Evolutionary conservation across 2,888 invertebrate species (phyloP), one percentile per base, ranked within the genome.

Genomic region (Pristionchus fissidentatus): DNA sequence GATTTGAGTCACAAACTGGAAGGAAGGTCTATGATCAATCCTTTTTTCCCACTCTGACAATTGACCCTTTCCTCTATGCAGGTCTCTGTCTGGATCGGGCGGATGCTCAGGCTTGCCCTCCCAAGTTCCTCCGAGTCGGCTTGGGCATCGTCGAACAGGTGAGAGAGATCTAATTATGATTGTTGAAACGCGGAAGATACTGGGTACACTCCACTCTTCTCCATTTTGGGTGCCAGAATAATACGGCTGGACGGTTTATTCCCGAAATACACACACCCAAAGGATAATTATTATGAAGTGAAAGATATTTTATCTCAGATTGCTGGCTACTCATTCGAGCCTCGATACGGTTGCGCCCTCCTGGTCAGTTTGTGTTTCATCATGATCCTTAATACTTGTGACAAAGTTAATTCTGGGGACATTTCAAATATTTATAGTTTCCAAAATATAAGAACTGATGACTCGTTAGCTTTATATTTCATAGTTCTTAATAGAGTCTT

Each of bases 111-210:
- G 46, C 80, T 5, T 43, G 62, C n/a, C 80, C 80, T 13, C 43
- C 80, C 43, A 62, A 60, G 46, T 81, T 81, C 52, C 80, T 81
- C n/a, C 46, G 80, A 46, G 80, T 81, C 19, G 80, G 80, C n/a
- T n/a, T 81, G 80, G 80, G 80, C 2, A 52, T 81, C 4, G 80
- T 81, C n/a, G 80, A 81, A 26, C 80, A 81, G 80, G 80, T 81
- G 35, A 29, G 62, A 29, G n/a, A 13, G 49, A 29, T 10, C n/a
- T 66, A 66, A 10, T 66, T 7, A 66, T 3, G 57, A 57, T 57
- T 60, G 29, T 60, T 60, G 13, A 0, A 60, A 29, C 10, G 7
- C 1, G 60, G 0, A 60, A 29, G 15, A 4, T 32, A n/a, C 60
- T 1, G 3, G 1, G 1, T 19, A 60, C 32, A 32, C 13, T 32